These are phyloP conservation scores for Anadara kagoshimensis DNA, from an alignment of 1,140 invertebrate species.

Conservation along the genomic window DNA sequence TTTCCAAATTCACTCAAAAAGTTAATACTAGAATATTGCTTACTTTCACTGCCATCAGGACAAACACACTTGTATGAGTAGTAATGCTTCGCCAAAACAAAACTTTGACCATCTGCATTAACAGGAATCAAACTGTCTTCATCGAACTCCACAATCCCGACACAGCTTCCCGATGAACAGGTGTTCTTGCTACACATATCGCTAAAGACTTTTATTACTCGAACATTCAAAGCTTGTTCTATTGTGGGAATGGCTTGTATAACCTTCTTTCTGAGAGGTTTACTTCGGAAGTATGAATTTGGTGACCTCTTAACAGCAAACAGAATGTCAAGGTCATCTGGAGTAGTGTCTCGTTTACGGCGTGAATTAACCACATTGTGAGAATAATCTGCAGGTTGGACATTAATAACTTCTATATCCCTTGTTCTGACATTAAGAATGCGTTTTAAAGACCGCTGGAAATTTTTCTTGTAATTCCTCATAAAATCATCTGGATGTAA, in stretches of 20 bases:
- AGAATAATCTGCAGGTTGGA: constrained; percentile 78
- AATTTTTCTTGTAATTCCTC: constrained; percentile 87
- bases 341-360: constrained; percentile 32
- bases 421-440: constrained; percentile 63
- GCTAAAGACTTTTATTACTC: constrained; percentile 82
- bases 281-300: constrained; percentile 55
- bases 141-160: constrained; percentile 84
- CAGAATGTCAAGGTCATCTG: constrained; percentile 86
- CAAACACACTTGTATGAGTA: constrained; percentile 88
- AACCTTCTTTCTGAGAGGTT: constrained; percentile 67
- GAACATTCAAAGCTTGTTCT: constrained; percentile 82
- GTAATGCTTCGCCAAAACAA: constrained; percentile 87
- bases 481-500: constrained; percentile 91
- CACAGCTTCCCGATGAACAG: constrained; percentile 89
- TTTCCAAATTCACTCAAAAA: too few relatives aligned
- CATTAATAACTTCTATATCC: constrained; percentile 81
- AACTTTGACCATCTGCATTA: constrained; percentile 84
- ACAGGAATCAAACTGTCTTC: constrained; percentile 74
- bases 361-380: constrained; percentile 19
- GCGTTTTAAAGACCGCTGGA: constrained; percentile 83
- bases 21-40: too few relatives aligned
- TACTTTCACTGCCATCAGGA: constrained; percentile 83
- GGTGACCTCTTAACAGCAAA: constrained; percentile 83
- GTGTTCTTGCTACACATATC: constrained; percentile 84
- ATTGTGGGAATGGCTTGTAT: constrained; percentile 83